Base-by-base conservation (phyloP, 2,113 vertebrate genomes). In the Ciconia stormi region DNA sequence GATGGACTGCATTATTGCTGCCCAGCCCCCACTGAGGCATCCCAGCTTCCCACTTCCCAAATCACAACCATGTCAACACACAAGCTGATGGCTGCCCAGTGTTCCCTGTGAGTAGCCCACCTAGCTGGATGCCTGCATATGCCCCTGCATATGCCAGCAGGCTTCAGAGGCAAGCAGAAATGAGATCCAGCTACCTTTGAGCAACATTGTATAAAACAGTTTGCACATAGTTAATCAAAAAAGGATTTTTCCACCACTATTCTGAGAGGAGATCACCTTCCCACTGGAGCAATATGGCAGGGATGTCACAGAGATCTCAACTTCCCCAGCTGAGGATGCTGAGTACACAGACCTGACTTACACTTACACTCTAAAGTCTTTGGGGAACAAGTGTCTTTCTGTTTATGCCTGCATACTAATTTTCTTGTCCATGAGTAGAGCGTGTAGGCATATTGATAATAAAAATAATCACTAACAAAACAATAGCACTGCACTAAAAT, bases 401-500 rank as follows among this genome's bases (percentile, higher is more conserved):
- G 13, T 59, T 85, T 72, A 40, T 29, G 30, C 9, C 44, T 61
- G 23, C 22, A 49, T 49, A 71, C 38, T 63, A 59, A 84, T 82
- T 67, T 63, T 44, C 34, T 11, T 44, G 23, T 3, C 38, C 53
- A 46, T 27, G 8, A 88, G 13, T 18, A 69, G 44, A 82, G 8
- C 2, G 3, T 40, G 29, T 59, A 34, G n/a, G 23, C 25, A 59
- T 84, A 71, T 16, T 50, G 27, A 56, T 58, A 83, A 70, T 42
- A 94, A 91, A 86, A 90, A 86, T 80, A 70, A 79, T 82, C 87
- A 55, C 81, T 89, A 82, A 71, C 13, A 89, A 90, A 93, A 77
- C 44, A 85, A 72, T 29, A 82, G 15, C 27, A 82, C 25, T n/a
- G 36, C 22, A 59, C 23, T 71, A 67, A 94, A 81, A 77, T 63